phyloP scores from a whole-genome alignment of 2,113 vertebrate species.

The Perognathus longimembris region DNA sequence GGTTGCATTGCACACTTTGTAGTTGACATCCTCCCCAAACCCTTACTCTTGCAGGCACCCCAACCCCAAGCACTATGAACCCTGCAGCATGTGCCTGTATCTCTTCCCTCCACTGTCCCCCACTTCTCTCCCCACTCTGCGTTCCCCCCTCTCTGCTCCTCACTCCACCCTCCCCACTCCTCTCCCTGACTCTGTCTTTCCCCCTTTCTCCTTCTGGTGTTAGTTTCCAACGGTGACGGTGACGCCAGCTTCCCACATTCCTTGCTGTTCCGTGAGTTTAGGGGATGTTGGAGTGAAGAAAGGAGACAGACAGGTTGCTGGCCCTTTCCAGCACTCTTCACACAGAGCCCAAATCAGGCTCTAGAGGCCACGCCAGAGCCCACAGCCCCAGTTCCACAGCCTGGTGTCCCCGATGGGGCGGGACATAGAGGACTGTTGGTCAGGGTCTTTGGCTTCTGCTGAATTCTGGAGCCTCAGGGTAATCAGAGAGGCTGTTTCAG shows the following conservation, averaged over 20 bases:
- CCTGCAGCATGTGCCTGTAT: background rate
- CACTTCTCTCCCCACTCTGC: too few species aligned
- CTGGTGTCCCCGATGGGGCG: background rate
- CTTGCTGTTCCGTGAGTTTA: background rate
- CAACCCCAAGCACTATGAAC: background rate
- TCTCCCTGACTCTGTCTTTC: too few species aligned
- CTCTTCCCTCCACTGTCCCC: background rate
- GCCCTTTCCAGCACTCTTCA: background rate
- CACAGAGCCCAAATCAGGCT: background rate
- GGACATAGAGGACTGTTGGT: background rate
- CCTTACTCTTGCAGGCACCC: background rate
- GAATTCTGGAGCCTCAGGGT: background rate
- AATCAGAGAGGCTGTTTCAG: background rate
- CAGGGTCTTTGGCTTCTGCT: background rate
- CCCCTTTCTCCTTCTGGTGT: background rate
- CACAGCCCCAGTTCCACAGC: background rate
- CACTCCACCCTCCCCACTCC: too few species aligned
- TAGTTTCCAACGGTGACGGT: background rate
- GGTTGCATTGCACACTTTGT: background rate
- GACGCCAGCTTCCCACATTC: background rate
- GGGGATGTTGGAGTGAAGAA: background rate
- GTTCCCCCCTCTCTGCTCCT: too few species aligned
- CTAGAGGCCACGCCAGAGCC: background rate
- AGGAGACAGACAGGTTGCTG: background rate
- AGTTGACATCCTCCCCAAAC: background rate